Percentiles rank a stretch among this genome's conserved stretches.
phyloP scores from a whole-genome alignment of 2,113 vertebrate genomes.

The Pseudorasbora parva region DNA sequence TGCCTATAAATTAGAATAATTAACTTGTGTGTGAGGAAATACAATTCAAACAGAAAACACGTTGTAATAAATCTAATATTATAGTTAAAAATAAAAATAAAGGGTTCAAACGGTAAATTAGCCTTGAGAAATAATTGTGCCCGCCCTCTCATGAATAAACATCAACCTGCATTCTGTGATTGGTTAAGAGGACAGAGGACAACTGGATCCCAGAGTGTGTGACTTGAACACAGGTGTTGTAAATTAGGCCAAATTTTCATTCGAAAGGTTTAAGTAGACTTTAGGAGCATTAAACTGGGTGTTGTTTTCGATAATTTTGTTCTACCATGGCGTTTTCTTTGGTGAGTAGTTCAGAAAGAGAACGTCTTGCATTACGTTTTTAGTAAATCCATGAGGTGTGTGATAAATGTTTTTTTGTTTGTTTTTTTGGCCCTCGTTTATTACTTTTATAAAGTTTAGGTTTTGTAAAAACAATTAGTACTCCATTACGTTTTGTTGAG shows the following conservation, averaged over 20 bases:
- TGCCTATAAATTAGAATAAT: not conserved
- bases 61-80: not conserved
- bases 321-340: slow-evolving; percentile 78
- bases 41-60: not conserved
- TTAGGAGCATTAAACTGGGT: not conserved
- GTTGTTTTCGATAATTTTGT: slow-evolving; percentile 60
- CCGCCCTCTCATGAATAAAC: slow-evolving; percentile 24
- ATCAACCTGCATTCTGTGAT: slow-evolving; percentile 33
- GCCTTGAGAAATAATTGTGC: not conserved
- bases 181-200: not conserved
- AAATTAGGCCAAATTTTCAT: slow-evolving; percentile 65
- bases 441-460: not conserved
- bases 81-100: not conserved
- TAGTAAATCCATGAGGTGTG: not conserved
- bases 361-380: not conserved
- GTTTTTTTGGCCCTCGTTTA: not conserved
- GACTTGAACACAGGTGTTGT: slow-evolving; percentile 65
- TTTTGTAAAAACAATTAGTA: not conserved
- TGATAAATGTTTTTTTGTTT: not conserved
- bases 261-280: slow-evolving; percentile 65
- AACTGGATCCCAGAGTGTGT: not conserved
- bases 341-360: slow-evolving; percentile 69
- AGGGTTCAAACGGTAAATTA: not conserved
- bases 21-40: not conserved
- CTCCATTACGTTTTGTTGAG: too few relatives aligned